Percentiles rank a stretch among this genome's conserved stretches.
These are phyloP conservation scores for Manis javanica DNA, from an alignment of 2,797 vertebrate species.

Conservation along the genomic window DNA sequence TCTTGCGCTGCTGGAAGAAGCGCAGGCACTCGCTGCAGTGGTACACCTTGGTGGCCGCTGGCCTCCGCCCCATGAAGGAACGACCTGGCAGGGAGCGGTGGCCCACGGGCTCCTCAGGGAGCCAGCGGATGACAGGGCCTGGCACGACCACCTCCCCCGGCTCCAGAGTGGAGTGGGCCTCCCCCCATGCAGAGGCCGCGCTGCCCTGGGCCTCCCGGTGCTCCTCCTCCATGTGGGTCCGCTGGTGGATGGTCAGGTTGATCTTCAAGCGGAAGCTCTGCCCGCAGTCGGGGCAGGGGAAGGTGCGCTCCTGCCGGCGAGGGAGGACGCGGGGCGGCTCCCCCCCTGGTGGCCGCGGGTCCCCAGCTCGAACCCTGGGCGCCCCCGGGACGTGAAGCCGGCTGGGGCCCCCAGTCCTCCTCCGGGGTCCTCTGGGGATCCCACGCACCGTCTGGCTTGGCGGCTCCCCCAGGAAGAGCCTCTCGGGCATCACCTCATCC, in stretches of 20 bases:
- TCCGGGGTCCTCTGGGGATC: background rate
- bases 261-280: conserved; percentile 82
- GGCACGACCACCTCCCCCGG: conserved; percentile 68
- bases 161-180: conserved; percentile 48
- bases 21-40: conserved; percentile 81
- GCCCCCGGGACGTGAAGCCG: background rate
- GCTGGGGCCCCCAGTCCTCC: background rate
- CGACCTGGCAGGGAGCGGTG: background rate
- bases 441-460: background rate
- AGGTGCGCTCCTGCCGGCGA: conserved; percentile 25
- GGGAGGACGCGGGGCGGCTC: conserved; percentile 31
- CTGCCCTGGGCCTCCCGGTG: background rate
- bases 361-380: background rate
- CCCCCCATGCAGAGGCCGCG: background rate
- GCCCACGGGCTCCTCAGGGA: background rate
- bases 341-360: background rate
- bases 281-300: conserved; percentile 76
- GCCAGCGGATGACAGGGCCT: conserved; percentile 63
- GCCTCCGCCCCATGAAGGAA: background rate
- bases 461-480: background rate
- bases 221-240: conserved; percentile 73
- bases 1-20: conserved; percentile 90
- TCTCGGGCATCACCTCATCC: background rate
- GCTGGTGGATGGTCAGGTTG: conserved; percentile 81
- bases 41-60: conserved; percentile 5